A percentile compares a stretch with the other conserved stretches of the same genome.
These are phyloP conservation scores for Rafetus swinhoei DNA, from an alignment of 2,113 vertebrate genomes.

Conservation along the genomic window DNA sequence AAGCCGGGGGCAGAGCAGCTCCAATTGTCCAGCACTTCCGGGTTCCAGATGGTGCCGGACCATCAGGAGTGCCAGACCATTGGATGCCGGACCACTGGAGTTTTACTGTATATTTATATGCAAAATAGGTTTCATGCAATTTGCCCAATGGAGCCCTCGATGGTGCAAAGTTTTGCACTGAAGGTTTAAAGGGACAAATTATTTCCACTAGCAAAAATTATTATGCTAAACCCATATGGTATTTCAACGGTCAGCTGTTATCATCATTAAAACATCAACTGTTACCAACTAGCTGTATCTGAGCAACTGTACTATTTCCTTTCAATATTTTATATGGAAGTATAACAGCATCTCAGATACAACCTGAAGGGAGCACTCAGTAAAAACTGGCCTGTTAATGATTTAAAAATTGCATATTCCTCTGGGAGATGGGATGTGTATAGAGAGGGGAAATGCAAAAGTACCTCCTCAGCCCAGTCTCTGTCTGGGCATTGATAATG, in stretches of 20 bases:
- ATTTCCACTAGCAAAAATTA: conserved; percentile 34
- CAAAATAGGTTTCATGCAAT: conserved; percentile 10
- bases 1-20: too few species aligned
- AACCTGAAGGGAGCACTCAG: fast-evolving
- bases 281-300: neutral
- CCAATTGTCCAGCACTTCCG: too few species aligned
- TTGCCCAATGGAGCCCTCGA: conserved; percentile 13
- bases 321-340: neutral
- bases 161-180: conserved; percentile 23
- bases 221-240: neutral
- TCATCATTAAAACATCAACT: conserved; percentile 20
- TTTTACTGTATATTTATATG: conserved; percentile 23
- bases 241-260: conserved; percentile 19
- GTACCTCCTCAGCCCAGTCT: neutral
- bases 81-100: too few species aligned
- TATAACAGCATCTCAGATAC: neutral
- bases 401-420: neutral
- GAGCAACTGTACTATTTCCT: neutral
- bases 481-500: fast-evolving
- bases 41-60: too few species aligned
- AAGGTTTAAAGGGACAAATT: conserved; percentile 43
- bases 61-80: too few species aligned
- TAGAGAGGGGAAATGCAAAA: neutral
- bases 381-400: neutral
- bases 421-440: neutral